Base-by-base conservation (phyloP, 1,140 invertebrate genomes). In the Drosophila orena region DNA sequence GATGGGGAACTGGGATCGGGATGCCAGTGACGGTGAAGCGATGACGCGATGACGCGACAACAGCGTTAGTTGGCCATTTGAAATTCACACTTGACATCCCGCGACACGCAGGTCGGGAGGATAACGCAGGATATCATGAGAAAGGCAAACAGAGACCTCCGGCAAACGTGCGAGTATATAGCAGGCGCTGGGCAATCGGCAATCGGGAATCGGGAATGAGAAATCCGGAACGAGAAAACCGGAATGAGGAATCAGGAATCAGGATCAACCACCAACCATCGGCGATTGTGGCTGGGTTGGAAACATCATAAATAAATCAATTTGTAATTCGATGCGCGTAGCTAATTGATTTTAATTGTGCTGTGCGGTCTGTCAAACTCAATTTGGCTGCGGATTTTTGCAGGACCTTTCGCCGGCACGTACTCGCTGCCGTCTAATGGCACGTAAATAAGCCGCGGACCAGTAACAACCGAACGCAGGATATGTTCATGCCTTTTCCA, bases 301-400 rank as follows among this genome's bases (percentile, higher is more conserved):
- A 58, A 79, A 56, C 74, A 56, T 75, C 56, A 78, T 75, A 79
- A 75, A 83, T 73, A 69, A 78, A 75, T 72, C 79, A 78, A 65
- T 75, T 75, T 75, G 79, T 83, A 83, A 83, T 75, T 78, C 79
- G 64, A 83, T 79, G 49, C 74, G 70, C 59, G 47, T 47, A 58
- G 69, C 75, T 83, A 79, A 83, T 83, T 83, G 80, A 83, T 83
- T 79, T 76, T 69, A 76, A 83, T 83, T 65, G 69, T 52, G 44
- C 43, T 24, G 56, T 65, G 75, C 35, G 75, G 75, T 83, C 52
- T 70, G 70, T 83, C 60, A 76, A 84, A 79, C 62, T 70, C 42
- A 71, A 83, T 83, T 83, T 76, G 35, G 35, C 34, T 34, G 1
- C 12, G 30, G 14, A 42, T 65, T 66, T 65, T 61, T 30, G 44